Evolutionary conservation across 2,113 vertebrate species (phyloP), one percentile per base, ranked within the genome.

Genomic region (Lophius piscatorius): DNA sequence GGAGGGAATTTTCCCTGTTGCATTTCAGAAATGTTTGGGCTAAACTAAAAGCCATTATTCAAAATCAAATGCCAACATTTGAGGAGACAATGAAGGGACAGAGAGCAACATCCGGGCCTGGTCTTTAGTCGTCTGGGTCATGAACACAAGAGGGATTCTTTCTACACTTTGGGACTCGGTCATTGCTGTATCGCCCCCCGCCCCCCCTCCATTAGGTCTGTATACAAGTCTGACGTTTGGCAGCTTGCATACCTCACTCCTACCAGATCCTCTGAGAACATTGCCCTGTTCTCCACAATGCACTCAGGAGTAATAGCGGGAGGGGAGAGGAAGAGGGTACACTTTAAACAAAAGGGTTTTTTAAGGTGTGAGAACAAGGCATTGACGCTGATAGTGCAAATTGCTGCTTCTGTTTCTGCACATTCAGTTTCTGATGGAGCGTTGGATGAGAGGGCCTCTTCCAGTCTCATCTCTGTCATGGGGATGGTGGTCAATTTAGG

Each of bases 21-120:
- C 23, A 52, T 76, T 66, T 63, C 8, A 50, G 72, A 86, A 87
- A 87, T 84, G 81, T 87, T 85, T 84, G 78, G 83, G 82, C 81
- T 78, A 81, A 87, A 88, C 54, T 80, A 63, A 87, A 88, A 86
- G 83, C 63, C 75, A 69, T 83, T 77, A 87, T 90, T 87, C 82
- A 87, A 81, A 82, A 56, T 49, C 55, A 78, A 90, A 85, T 79
- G 86, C 82, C 83, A 90, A 84, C 78, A 88, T 87, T 86, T 84
- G 74, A 90, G 77, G 33, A 83, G 73, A 89, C 86, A 90, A 87
- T 82, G 85, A 81, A 20, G 64, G 81, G 81, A 87, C 75, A 90
- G 82, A 84, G 68, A 69, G 83, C 72, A 81, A 72, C 80, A 83
- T 87, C 85, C 87, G 83, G 86, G 70, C 63, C 73, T 86, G 80